Evolutionary conservation across 1,140 invertebrate species (phyloP), one percentile per base, ranked within the genome.

Genomic region (Hyles vespertilio): DNA sequence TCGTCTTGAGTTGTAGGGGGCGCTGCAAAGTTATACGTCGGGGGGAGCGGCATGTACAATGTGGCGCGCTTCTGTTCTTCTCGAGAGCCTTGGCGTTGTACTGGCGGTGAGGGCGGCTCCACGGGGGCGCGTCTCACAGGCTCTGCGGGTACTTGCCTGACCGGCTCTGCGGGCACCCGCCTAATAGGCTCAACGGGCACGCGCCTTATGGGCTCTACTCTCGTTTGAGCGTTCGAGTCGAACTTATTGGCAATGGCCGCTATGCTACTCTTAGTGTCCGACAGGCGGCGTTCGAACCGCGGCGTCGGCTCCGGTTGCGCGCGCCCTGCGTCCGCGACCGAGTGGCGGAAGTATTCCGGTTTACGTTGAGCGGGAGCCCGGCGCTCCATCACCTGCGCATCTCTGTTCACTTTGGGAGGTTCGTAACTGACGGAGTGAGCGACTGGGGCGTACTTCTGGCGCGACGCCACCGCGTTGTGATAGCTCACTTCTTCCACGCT

Each of bases 201-300:
- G 61, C 57, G 59, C 1, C 59, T 40, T 5, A 61, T 32, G 45
- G 58, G 34, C 46, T 67, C 59, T 5, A 45, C 43, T 2, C 73
- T 69, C 12, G 72, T 72, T 49, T 78, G 72, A 6, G 76, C 61
- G 47, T 78, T 77, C 7, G 70, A 52, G 51, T 88, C 77, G 56
- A 88, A 88, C 59, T 85, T 88, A 50, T 84, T 78, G 2, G 85
- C 85, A 22, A 88, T 84, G 0, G 75, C 77, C 3, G 84, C 81
- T 12, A 89, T 89, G 12, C 84, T 79, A 48, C 67, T 77, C 47
- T 67, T 81, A 3, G 68, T 65, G n/a, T 84, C 80, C 3, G 73
- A 68, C 8, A 72, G 67, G 57, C 81, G 80, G 5, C 76, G 69
- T 33, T 77, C 73, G 43, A 11, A 53, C 3, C 54, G 55, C 12